Conservation (phyloP, 2,797 vertebrate genomes). For the Kryptolebias ocellatus region DNA sequence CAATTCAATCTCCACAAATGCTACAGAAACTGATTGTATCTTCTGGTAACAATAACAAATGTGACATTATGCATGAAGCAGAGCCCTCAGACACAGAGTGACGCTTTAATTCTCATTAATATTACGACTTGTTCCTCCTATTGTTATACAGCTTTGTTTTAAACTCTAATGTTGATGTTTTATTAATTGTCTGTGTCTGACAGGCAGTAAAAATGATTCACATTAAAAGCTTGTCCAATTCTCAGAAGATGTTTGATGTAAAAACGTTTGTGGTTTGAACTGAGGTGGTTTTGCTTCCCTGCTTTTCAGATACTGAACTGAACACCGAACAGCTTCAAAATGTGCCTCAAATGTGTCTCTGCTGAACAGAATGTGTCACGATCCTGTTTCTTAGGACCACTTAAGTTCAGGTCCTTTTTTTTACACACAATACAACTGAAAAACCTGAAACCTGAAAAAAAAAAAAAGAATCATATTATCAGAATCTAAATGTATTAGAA, state of each 20-base stretch:
- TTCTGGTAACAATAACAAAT: not conserved
- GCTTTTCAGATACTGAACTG: not conserved
- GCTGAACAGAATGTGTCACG: no score
- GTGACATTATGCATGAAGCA: slow-evolving; percentile 2
- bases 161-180: not conserved
- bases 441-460: no score
- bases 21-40: slow-evolving; percentile 12
- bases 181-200: not conserved
- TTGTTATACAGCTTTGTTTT: slow-evolving; percentile 3
- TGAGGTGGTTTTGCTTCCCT: not conserved
- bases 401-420: no score
- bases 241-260: not conserved
- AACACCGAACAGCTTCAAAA: not conserved
- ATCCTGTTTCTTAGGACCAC: no score
- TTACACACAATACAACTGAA: no score
- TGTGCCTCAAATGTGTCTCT: not conserved
- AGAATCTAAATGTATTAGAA: no score
- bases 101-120: slow-evolving; percentile 6
- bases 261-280: not conserved
- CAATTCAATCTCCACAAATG: not conserved
- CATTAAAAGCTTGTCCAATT: slow-evolving; percentile 11
- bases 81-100: not conserved
- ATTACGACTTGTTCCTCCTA: not conserved
- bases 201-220: not conserved
- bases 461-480: no score